Evolutionary conservation across 2,797 vertebrate species (phyloP), one percentile per base, ranked within the genome.

Genomic region (Oceanodroma leucorhoa): DNA sequence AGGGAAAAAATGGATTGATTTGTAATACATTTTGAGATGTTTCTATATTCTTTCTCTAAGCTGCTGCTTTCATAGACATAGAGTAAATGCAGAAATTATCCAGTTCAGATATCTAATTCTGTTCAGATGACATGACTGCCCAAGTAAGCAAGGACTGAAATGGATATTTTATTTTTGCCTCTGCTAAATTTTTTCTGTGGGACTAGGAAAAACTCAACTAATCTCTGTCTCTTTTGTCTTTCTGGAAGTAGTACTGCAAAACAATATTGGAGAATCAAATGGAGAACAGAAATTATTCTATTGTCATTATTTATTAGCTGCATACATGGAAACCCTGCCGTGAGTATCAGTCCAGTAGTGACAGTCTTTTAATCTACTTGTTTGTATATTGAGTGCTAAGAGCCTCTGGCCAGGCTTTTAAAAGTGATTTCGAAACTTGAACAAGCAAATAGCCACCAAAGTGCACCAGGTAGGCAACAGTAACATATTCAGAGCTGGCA

Each of bases 401-500:
- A 83, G 45, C 57, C 45, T 78, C 77, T 86, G 75, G 85, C 29
- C 61, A 78, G 30, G 77, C 11, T 90, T 94, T 94, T 83, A 71
- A 53, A 94, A 73, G 43, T 70, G 17, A 69, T 88, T 94, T 94
- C 93, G 69, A 75, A 41, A 61, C 53, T 67, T 78, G 72, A 94
- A 78, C 76, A 93, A 91, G 80, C 65, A 88, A 72, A 95, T 54
- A 83, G 38, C 38, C 53, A 78, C 65, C 41, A 7, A 86, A 88
- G n/a, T 40, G 61, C 51, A 90, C 27, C 85, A 96, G 83, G 80
- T 93, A 91, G 61, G 46, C 38, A 88, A 65, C 21, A 75, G 79
- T n/a, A 85, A 67, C 53, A 53, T n/a, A 19, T 58, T 71, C 34
- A 58, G 83, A 81, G n/a, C 50, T 90, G 58, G 61, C 69, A 75